Base-by-base conservation (phyloP, 2,113 vertebrate species). In the Thamnaconus septentrionalis region DNA sequence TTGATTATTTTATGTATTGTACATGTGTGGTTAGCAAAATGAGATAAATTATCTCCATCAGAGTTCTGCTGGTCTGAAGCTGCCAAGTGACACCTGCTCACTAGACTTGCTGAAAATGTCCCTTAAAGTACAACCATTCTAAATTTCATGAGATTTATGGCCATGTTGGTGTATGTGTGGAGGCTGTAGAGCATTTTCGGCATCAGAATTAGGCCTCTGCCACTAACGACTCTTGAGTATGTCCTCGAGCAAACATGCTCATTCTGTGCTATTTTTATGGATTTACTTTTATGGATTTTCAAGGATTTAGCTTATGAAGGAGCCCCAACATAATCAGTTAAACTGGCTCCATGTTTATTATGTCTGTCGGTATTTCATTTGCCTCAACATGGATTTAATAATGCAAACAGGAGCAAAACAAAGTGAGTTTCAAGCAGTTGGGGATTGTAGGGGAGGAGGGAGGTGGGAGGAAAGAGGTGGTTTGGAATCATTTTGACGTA, bases 281-380 rank as follows among this genome's bases (percentile, higher is more conserved):
- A 80, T 83, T 87, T 84, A 73, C 69, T 63, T 68, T 69, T 18
- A 59, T 72, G 87, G 85, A 89, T 89, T 85, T 85, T 78, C 71
- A 71, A 76, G 80, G 81, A 87, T 89, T 85, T 85, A 73, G 77
- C 73, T 73, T 73, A 71, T 58, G 61, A 81, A 78, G 67, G 73
- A 63, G 6, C 71, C 61, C 47, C 11, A 18, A 66, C 77, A 80
- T 83, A 89, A 87, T 87, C 80, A 84, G 74, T 80, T 85, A 80
- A 86, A 84, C 79, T 78, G 75, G 69, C 72, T 79, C 67, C 55
- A 11, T 85, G 78, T 86, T 86, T 88, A 64, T 84, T 84, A 80
- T 83, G 73, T 70, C 62, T 78, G 76, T 78, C 52, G 55, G 69
- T 76, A 66, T 83, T 84, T 78, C 59, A 77, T 78, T 81, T 81